phyloP scores from a whole-genome alignment of 2,797 vertebrate species.

The Anguilla obscura region DNA sequence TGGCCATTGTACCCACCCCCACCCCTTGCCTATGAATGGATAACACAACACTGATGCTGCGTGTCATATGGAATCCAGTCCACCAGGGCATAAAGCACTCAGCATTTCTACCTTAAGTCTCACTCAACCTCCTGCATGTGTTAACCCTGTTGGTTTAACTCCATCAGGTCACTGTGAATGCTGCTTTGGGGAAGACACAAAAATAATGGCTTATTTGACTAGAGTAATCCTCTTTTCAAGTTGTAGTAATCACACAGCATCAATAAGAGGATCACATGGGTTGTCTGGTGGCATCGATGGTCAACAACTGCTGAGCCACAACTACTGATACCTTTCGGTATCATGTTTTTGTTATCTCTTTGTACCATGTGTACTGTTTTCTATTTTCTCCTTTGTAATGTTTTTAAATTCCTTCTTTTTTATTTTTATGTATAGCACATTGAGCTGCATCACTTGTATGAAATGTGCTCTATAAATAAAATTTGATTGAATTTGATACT shows the following conservation, averaged over 20 bases:
- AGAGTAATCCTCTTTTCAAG: neutral
- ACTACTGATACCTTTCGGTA: neutral
- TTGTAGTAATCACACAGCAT: neutral
- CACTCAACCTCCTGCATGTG: neutral
- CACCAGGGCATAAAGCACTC: neutral
- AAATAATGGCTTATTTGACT: neutral
- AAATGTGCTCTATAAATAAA: no score
- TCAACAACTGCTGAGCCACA: neutral
- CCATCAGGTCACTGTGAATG: neutral
- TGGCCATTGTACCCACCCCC: neutral
- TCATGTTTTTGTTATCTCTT: no score
- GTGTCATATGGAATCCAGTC: neutral
- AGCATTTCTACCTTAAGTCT: neutral
- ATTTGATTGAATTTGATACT: neutral
- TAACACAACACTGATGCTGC: neutral
- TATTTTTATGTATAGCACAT: no score
- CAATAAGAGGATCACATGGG: neutral
- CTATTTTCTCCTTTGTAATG: no score
- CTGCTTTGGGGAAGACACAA: neutral
- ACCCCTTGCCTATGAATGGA: neutral
- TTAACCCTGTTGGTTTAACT: neutral
- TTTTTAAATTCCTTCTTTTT: no score
- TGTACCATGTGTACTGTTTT: no score
- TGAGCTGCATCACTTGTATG: no score
- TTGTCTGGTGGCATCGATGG: neutral